A percentile compares a stretch with the other conserved stretches of the same genome.
phyloP scores from a whole-genome alignment of 2,888 invertebrate species.

The Thymelicus sylvestris region DNA sequence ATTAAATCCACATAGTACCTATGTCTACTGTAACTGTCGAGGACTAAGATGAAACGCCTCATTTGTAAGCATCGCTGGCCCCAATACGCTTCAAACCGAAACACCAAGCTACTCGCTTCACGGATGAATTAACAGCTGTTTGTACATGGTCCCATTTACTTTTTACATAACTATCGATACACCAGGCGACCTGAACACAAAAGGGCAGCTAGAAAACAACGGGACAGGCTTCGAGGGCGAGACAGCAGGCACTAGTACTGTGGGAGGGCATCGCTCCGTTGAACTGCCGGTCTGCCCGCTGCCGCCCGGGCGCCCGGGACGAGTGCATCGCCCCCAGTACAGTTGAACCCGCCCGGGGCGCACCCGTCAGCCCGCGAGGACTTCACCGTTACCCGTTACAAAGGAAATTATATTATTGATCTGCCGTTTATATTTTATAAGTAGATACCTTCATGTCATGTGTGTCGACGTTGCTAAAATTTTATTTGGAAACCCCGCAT shows the following conservation, averaged over 20 bases:
- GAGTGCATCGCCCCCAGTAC: constrained; percentile 28
- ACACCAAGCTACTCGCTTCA: constrained; percentile 4
- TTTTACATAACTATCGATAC: background rate
- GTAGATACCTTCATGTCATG: no score
- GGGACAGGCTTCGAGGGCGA: no score
- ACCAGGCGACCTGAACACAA: background rate
- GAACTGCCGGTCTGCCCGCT: background rate
- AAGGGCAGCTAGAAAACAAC: background rate
- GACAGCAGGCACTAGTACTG: background rate
- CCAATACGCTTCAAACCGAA: background rate
- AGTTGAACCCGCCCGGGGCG: constrained; percentile 1
- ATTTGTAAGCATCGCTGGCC: background rate
- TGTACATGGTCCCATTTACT: background rate
- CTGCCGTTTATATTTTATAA: background rate
- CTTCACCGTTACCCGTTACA: constrained; percentile 12
- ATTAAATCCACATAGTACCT: background rate
- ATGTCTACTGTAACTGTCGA: background rate
- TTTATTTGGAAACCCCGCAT: no score
- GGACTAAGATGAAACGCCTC: background rate
- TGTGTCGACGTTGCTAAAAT: no score
- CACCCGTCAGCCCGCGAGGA: constrained; percentile 5
- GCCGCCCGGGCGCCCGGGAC: constrained; percentile 3
- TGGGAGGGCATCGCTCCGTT: constrained; percentile 23
- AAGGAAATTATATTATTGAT: background rate
- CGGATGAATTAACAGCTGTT: background rate